Evolutionary conservation across 2,113 vertebrate genomes (phyloP).

Genomic region (Andinoacara biseriatus): DNA sequence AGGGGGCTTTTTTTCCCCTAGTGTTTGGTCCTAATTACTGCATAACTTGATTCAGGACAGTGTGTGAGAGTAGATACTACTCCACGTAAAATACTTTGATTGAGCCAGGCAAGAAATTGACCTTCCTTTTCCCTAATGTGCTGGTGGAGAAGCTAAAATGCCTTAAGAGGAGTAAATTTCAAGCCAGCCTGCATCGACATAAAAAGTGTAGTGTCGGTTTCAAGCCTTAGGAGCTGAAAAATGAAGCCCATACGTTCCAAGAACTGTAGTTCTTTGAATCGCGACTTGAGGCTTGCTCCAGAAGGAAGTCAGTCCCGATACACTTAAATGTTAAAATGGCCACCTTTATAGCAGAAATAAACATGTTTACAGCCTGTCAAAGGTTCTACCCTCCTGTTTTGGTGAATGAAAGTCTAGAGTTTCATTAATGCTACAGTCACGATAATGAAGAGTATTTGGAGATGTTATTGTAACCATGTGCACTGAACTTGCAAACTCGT

Average conservation of each 20-base stretch:
- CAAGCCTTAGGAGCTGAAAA: slow-evolving; percentile 20
- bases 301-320: background rate
- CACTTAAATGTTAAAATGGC: background rate
- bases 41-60: background rate
- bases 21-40: background rate
- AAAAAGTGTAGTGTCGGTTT: slow-evolving; percentile 53
- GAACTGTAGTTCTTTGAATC: background rate
- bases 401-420: background rate
- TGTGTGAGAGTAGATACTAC: background rate
- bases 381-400: background rate
- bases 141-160: slow-evolving; percentile 26
- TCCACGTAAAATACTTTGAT: slow-evolving; percentile 41
- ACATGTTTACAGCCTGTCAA: background rate
- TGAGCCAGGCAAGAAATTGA: slow-evolving; percentile 23
- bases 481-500: background rate
- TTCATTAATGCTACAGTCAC: background rate
- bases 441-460: background rate
- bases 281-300: background rate
- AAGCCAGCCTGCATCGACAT: slow-evolving; percentile 20
- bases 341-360: background rate
- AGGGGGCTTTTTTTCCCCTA: background rate
- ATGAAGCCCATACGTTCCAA: background rate
- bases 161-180: slow-evolving; percentile 35
- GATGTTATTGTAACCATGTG: background rate
- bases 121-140: slow-evolving; percentile 35